Evolutionary conservation across 2,797 vertebrate genomes (phyloP), one percentile per base, ranked within the genome.

Genomic region (Merluccius polli): DNA sequence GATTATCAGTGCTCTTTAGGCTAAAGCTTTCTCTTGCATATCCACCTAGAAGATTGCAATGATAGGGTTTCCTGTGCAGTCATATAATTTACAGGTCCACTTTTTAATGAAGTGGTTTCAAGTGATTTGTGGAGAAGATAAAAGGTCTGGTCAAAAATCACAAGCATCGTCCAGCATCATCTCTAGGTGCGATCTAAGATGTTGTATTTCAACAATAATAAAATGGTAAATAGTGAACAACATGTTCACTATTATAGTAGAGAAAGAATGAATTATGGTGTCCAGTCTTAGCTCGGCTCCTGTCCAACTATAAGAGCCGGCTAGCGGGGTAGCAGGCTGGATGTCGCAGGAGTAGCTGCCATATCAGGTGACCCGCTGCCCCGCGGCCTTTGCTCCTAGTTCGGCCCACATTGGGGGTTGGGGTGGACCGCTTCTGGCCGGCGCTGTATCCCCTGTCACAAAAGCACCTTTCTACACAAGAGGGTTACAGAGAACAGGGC

Each of bases 391-490:
- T 91, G 89, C 89, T 90, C 87, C 85, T 82, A 71, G 78, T 89
- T 89, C 87, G 87, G 88, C 87, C 88, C 27, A 71, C 82, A 87
- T 85, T 72, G 52, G 90, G 78, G 83, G 59, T 3, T n/a, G n/a
- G 59, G 59, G n/a, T n/a, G n/a, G 87, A 88, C 79, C 87, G 88
- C 88, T 93, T 82, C 85, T 79, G 81, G 84, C 72, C 79, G 86
- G 78, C 70, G 81, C 86, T 89, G 91, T 92, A 92, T 94, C 93
- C 85, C 85, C 21, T 95, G 91, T 94, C 93, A 94, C 93, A 95
- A 94, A 94, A 93, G 92, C 91, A 85, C 87, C 88, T 92, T 92
- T 92, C 89, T 89, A 90, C 91, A 93, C 90, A 93, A 91, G 90
- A 87, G 84, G 89, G 86, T 79, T 88, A 92, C 88, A 94, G 91